Percentiles rank a stretch among this genome's conserved stretches.
These are phyloP conservation scores for Ataeniobius toweri DNA, from an alignment of 2,797 vertebrate species.

Conservation along the genomic window DNA sequence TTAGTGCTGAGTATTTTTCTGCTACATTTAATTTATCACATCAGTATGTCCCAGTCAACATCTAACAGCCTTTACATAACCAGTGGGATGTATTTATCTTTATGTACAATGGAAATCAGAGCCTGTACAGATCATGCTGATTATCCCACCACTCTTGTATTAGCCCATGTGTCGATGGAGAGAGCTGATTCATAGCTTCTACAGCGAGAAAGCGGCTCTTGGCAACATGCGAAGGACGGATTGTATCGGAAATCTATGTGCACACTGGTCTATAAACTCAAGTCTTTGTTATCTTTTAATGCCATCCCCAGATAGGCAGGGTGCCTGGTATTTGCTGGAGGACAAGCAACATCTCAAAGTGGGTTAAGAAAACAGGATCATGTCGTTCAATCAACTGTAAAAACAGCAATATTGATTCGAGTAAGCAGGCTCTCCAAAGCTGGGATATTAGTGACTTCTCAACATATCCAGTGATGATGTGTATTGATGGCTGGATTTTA, in stretches of 20 bases:
- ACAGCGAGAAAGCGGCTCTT: slow-evolving; percentile 54
- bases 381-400: slow-evolving; percentile 39
- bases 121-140: slow-evolving; percentile 32
- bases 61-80: slow-evolving; percentile 10
- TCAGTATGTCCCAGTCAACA: slow-evolving; percentile 10
- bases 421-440: slow-evolving; percentile 37
- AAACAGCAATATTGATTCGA: slow-evolving; percentile 52
- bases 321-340: slow-evolving; percentile 61
- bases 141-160: slow-evolving; percentile 41
- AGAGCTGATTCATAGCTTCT: slow-evolving; percentile 65
- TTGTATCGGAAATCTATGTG: slow-evolving; percentile 74
- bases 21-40: slow-evolving; percentile 12
- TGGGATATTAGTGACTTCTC: slow-evolving; percentile 14
- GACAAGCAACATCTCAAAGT: slow-evolving; percentile 56
- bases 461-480: slow-evolving; percentile 11
- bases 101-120: slow-evolving; percentile 31
- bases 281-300: slow-evolving; percentile 69
- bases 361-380: slow-evolving; percentile 53
- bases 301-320: slow-evolving; percentile 44
- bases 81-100: slow-evolving; percentile 29
- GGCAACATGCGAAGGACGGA: slow-evolving; percentile 51
- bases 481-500: slow-evolving; percentile 14
- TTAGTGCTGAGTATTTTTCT: background rate
- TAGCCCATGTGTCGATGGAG: slow-evolving; percentile 54
- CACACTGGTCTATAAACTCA: slow-evolving; percentile 68